Conservation (phyloP, 2,888 invertebrate species). For the Alviniconcha strummeri region DNA sequence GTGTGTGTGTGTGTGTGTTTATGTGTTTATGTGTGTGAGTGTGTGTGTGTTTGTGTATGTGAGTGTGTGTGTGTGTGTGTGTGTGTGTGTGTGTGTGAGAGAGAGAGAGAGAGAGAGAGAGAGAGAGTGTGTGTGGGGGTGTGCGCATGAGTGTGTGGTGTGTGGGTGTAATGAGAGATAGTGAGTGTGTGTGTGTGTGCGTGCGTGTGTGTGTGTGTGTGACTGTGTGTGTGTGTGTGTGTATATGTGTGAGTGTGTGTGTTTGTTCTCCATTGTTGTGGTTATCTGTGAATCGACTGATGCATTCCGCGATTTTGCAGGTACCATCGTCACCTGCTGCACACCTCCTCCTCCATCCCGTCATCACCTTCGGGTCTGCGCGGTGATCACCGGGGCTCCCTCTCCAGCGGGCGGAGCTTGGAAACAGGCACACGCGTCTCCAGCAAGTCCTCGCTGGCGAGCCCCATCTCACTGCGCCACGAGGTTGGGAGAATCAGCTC, state of each 20-base stretch:
- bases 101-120: too few relatives aligned
- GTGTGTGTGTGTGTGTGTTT: background rate
- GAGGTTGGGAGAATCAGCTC: slow-evolving; percentile 47
- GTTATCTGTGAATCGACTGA: too few relatives aligned
- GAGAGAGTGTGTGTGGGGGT: too few relatives aligned
- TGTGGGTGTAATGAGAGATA: too few relatives aligned
- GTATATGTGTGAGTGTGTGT: background rate
- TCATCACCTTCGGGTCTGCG: slow-evolving; percentile 26
- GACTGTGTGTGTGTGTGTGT: background rate
- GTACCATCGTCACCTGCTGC: background rate
- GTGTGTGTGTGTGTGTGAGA: too few relatives aligned
- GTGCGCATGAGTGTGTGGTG: too few relatives aligned
- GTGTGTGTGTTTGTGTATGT: background rate
- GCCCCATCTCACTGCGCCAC: slow-evolving; percentile 41
- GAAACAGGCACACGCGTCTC: slow-evolving; percentile 26
- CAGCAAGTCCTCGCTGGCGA: slow-evolving; percentile 41
- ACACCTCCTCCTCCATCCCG: slow-evolving; percentile 31
- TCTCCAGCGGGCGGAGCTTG: slow-evolving; percentile 24
- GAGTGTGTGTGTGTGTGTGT: background rate
- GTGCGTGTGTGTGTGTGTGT: background rate
- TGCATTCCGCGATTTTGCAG: background rate
- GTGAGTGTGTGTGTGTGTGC: too few relatives aligned
- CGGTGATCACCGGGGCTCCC: background rate
- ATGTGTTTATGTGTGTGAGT: background rate
- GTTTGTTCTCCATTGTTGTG: background rate